These are phyloP conservation scores for Luffia ferchaultella DNA, from an alignment of 2,888 invertebrate species.

Conservation along the genomic window DNA sequence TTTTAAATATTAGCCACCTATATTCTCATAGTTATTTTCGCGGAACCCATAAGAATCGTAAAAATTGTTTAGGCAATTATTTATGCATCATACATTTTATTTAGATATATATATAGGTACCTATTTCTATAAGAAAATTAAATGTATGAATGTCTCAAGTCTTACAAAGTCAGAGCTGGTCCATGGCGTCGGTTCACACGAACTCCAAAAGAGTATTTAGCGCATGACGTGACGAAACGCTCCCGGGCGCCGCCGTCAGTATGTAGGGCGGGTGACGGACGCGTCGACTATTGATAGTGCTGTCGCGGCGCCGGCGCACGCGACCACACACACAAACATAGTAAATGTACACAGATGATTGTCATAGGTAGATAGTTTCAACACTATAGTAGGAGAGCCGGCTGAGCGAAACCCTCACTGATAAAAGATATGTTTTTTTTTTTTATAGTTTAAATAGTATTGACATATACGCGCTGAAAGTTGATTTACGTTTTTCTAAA, in stretches of 20 bases:
- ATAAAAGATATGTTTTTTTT: too few species aligned
- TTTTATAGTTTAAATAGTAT: too few species aligned
- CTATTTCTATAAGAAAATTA: too few species aligned
- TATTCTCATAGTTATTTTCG: not conserved
- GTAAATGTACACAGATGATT: too few species aligned
- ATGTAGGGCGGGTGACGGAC: slow-evolving; percentile 48
- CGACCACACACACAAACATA: slow-evolving; percentile 7
- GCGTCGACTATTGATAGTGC: slow-evolving; percentile 48
- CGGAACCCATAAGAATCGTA: not conserved
- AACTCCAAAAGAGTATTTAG: slow-evolving; percentile 35
- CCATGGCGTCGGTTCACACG: not conserved
- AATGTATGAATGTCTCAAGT: too few species aligned
- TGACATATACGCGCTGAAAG: too few species aligned
- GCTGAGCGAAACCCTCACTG: too few species aligned
- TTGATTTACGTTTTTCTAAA: too few species aligned
- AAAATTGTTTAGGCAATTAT: not conserved
- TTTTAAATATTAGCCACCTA: slow-evolving; percentile 36
- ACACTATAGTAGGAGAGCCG: too few species aligned
- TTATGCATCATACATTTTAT: too few species aligned
- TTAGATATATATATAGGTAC: too few species aligned
- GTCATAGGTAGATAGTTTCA: too few species aligned
- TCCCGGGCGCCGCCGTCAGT: slow-evolving; percentile 34
- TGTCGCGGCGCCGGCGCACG: slow-evolving; percentile 14
- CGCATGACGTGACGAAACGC: slow-evolving; percentile 43
- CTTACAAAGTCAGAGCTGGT: not conserved